Percentiles rank a stretch among this genome's conserved stretches.
Evolutionary conservation across 1,140 invertebrate species (phyloP).

Genomic region (Drosophila rufa): DNA sequence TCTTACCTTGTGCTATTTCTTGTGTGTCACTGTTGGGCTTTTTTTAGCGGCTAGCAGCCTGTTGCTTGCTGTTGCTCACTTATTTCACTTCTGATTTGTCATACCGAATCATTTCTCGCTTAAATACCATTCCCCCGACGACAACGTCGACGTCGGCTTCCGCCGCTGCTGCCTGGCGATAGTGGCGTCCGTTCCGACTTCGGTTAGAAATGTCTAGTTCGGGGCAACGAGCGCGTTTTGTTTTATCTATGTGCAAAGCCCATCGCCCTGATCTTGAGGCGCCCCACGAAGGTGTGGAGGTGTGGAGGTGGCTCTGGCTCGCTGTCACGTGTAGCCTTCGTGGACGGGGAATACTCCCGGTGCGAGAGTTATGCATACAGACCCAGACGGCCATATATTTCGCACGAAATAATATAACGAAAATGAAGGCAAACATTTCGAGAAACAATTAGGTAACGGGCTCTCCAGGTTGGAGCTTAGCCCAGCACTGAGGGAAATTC

Average conservation of each 20-base stretch:
- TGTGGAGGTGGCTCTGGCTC: not conserved
- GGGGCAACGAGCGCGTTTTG: conserved; percentile 27
- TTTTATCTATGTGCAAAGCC: conserved; percentile 44
- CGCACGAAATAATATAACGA: conserved; percentile 19
- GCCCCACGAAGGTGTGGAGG: conserved; percentile 6
- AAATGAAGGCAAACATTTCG: conserved; percentile 44
- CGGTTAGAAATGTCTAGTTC: conserved; percentile 57
- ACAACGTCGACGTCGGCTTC: conserved; percentile 21
- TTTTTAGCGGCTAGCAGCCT: conserved; percentile 18
- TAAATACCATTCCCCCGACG: conserved; percentile 63
- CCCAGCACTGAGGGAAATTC: not conserved
- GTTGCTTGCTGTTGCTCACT: conserved; percentile 62
- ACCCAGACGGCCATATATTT: conserved; percentile 25
- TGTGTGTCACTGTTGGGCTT: conserved; percentile 5
- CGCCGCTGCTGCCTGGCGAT: conserved; percentile 20
- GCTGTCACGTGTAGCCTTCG: conserved; percentile 61
- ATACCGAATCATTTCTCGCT: conserved; percentile 69
- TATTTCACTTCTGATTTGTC: conserved; percentile 80
- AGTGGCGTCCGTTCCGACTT: conserved; percentile 39
- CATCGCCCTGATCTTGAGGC: conserved; percentile 48
- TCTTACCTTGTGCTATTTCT: conserved; percentile 30
- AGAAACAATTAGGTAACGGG: conserved; percentile 38
- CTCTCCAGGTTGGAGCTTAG: not conserved
- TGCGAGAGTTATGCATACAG: conserved; percentile 6
- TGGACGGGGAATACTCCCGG: conserved; percentile 73